Percentiles rank a stretch among this genome's conserved stretches.
Evolutionary conservation across 2,797 vertebrate genomes (phyloP).

Genomic region (Pampus argenteus): DNA sequence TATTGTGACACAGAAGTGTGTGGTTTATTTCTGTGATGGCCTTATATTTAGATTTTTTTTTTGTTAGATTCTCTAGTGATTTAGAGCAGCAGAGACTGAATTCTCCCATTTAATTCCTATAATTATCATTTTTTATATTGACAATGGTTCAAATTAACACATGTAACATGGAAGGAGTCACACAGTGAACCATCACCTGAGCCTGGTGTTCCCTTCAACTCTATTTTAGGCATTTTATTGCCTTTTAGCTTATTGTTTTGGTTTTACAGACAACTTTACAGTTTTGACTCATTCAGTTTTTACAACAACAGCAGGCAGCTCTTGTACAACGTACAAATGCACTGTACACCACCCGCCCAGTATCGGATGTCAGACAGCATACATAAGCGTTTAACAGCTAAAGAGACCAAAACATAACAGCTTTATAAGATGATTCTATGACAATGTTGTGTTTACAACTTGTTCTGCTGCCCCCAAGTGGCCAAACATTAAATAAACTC

Average conservation of each 20-base stretch:
- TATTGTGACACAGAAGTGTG: constrained; percentile 14
- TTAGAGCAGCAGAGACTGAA: neutral
- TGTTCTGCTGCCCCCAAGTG: neutral
- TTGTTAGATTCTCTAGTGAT: neutral
- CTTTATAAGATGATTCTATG: neutral
- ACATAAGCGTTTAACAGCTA: neutral
- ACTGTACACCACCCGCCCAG: too few species aligned
- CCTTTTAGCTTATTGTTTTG: neutral
- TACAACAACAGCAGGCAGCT: too few species aligned
- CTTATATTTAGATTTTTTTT: neutral
- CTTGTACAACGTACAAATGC: too few species aligned
- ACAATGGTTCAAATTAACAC: too few species aligned
- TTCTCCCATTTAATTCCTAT: too few species aligned
- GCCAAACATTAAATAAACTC: neutral
- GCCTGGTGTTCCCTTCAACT: neutral
- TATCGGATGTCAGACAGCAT: neutral
- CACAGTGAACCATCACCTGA: neutral
- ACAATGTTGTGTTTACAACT: neutral
- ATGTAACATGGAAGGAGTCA: too few species aligned
- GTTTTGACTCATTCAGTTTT: too few species aligned
- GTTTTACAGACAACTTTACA: too few species aligned
- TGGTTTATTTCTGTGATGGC: neutral
- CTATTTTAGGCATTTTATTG: neutral
- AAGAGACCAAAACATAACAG: neutral
- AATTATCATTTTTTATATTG: too few species aligned